A percentile compares a stretch with the other conserved stretches of the same genome.
These are phyloP conservation scores for Ptiloglossa arizonensis DNA, from an alignment of 1,140 invertebrate genomes.

Conservation along the genomic window DNA sequence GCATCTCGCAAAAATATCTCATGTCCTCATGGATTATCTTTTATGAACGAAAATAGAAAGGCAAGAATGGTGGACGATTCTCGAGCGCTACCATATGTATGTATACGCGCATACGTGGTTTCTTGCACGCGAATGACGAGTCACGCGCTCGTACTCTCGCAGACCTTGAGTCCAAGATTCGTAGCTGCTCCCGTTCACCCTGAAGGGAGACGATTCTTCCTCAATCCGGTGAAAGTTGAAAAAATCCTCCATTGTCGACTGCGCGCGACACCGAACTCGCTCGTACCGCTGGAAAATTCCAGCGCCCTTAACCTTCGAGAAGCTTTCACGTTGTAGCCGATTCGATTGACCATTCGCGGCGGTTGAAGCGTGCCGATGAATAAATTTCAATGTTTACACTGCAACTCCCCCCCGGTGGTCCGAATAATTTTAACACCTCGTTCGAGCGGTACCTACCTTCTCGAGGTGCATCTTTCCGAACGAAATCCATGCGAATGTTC, in stretches of 20 bases:
- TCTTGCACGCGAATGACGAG: no score
- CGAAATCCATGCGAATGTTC: no score
- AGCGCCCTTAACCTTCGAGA: background rate
- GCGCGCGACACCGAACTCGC: background rate
- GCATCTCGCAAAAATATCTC: no score
- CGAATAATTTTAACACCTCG: background rate
- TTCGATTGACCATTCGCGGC: background rate
- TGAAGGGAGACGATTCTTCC: constrained; percentile 50
- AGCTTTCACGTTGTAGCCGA: background rate
- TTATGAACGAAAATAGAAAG: no score
- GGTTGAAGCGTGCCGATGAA: background rate
- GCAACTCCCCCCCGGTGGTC: background rate
- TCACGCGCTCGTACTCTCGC: constrained; percentile 29
- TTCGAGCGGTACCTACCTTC: no score
- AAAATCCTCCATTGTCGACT: constrained; percentile 6
- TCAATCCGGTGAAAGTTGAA: constrained; percentile 3
- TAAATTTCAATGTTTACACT: background rate
- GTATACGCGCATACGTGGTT: no score
- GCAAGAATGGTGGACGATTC: no score
- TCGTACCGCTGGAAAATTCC: constrained; percentile 21
- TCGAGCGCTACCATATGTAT: no score
- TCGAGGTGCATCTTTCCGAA: no score
- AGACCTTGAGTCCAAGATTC: constrained; percentile 60
- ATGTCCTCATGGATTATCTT: no score
- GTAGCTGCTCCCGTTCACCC: constrained; percentile 49